Evolutionary conservation across 2,888 invertebrate species (phyloP).

Genomic region (Thelaira solivaga): DNA sequence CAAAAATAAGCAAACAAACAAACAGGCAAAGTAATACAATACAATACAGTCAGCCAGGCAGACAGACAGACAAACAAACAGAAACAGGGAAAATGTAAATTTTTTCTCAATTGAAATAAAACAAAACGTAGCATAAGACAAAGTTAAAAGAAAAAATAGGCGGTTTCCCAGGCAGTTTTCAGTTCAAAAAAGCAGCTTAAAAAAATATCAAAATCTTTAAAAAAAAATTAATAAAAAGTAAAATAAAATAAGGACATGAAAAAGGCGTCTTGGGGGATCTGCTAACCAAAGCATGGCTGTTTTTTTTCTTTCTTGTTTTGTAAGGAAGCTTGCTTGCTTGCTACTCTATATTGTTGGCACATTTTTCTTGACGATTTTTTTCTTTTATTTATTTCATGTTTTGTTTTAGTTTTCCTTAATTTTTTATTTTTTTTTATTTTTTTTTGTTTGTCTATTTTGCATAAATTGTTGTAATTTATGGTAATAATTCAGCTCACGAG

Average conservation of each 20-base stretch:
- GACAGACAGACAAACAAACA: not conserved
- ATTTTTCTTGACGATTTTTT: slow-evolving; percentile 11
- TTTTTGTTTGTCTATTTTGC: slow-evolving; percentile 36
- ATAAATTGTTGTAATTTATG: slow-evolving; percentile 60
- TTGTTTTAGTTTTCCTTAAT: not conserved
- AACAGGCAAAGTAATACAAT: slow-evolving; percentile 15
- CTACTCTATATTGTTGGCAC: too few relatives aligned
- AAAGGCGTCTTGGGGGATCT: slow-evolving; percentile 37
- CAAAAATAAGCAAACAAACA: slow-evolving; percentile 5
- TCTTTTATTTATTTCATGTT: not conserved
- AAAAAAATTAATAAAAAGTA: not conserved
- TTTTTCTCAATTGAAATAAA: slow-evolving; percentile 52
- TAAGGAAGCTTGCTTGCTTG: too few relatives aligned
- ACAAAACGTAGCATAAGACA: not conserved
- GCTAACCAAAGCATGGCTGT: not conserved
- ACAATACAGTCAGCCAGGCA: slow-evolving; percentile 22
- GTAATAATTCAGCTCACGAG: slow-evolving; percentile 52
- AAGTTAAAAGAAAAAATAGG: slow-evolving; percentile 37
- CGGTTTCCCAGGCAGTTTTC: slow-evolving; percentile 56
- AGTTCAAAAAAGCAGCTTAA: slow-evolving; percentile 30
- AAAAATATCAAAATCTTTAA: not conserved
- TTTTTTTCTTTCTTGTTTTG: too few relatives aligned
- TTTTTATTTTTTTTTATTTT: slow-evolving; percentile 4
- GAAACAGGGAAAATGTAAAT: slow-evolving; percentile 45
- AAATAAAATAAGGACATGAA: slow-evolving; percentile 39